These are phyloP conservation scores for Falco punctatus DNA, from an alignment of 2,113 vertebrate genomes.

Conservation along the genomic window DNA sequence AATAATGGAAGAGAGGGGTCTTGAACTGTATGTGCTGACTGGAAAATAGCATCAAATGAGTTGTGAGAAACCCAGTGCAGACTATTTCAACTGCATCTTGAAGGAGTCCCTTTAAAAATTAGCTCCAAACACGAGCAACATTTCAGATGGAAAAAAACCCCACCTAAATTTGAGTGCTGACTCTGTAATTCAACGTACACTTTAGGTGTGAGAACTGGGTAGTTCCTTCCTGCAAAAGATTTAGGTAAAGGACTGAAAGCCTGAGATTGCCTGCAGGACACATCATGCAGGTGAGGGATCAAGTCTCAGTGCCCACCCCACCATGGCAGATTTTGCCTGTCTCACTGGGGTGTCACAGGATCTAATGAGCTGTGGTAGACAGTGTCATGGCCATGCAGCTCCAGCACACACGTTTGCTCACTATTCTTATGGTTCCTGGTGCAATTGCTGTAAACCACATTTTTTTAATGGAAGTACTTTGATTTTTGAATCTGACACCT, in stretches of 20 bases:
- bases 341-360: not conserved
- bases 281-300: not conserved
- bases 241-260: not conserved
- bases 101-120: not conserved
- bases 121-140: not conserved
- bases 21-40: conserved; percentile 24
- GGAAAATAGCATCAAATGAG: not conserved
- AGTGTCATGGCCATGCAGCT: not conserved
- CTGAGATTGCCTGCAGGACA: not conserved
- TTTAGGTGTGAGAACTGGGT: not conserved
- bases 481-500: not conserved
- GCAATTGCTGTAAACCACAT: not conserved
- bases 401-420: not conserved
- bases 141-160: not conserved
- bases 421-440: not conserved
- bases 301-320: fast-evolving
- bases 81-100: not conserved
- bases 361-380: not conserved
- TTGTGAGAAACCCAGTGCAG: not conserved
- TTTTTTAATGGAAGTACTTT: not conserved
- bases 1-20: conserved; percentile 29
- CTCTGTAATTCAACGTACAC: not conserved
- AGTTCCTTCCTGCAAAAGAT: not conserved
- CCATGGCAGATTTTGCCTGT: fast-evolving
- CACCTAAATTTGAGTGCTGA: not conserved